Evolutionary conservation across 1,140 invertebrate genomes (phyloP).

Genomic region (Oncopodura yosiiana): DNA sequence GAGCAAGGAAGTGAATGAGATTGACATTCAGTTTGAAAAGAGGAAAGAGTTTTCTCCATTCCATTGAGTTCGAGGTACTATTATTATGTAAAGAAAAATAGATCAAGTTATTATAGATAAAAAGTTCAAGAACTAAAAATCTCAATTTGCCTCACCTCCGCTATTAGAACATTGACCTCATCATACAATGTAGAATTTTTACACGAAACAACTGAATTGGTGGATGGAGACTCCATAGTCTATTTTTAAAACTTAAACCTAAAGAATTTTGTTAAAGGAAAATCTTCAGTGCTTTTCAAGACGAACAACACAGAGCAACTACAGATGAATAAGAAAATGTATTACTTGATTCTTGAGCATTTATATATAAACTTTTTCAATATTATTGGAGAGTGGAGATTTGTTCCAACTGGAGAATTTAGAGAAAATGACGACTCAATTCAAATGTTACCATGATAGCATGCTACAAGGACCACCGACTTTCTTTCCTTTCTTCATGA

Average conservation of each 20-base stretch:
- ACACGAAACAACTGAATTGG: background rate
- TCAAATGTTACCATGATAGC: no score
- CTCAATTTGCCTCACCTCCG: background rate
- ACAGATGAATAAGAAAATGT: background rate
- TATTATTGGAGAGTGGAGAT: no score
- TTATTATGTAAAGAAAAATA: background rate
- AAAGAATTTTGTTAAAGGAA: no score
- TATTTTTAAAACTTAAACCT: no score
- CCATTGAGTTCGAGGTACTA: slow-evolving; percentile 31
- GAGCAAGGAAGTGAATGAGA: slow-evolving; percentile 17
- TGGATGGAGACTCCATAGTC: background rate
- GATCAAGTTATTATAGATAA: background rate
- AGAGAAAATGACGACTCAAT: no score
- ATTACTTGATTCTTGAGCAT: background rate
- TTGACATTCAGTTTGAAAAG: slow-evolving; percentile 24
- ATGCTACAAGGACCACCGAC: no score
- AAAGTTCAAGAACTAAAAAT: background rate
- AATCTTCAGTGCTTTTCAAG: no score
- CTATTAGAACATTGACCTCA: slow-evolving; percentile 5
- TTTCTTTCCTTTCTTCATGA: no score
- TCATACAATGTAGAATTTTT: slow-evolving; percentile 2
- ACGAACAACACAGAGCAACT: background rate
- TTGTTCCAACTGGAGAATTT: no score
- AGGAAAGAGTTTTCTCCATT: slow-evolving; percentile 23
- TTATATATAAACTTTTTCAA: background rate